A percentile compares a stretch with the other conserved stretches of the same genome.
Evolutionary conservation across 1,140 invertebrate genomes (phyloP).

Genomic region (Orius insidiosus): DNA sequence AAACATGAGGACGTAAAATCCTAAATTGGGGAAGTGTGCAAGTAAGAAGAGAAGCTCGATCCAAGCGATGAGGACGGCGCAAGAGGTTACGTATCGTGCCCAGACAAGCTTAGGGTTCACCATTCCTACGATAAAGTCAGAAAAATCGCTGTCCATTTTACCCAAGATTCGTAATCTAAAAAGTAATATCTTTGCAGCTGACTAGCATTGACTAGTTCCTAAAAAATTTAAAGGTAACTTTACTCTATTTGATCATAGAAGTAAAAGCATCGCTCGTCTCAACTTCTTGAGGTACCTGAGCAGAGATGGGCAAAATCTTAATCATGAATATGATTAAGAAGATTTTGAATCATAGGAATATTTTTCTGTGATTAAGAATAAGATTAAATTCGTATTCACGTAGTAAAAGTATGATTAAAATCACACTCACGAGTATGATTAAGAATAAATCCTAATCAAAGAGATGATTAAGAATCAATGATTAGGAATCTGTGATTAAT

Average conservation of each 20-base stretch:
- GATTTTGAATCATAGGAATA: too few relatives aligned
- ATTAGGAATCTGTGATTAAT: too few relatives aligned
- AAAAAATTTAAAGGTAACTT: constrained; percentile 2
- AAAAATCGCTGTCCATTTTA: constrained; percentile 19
- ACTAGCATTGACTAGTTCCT: constrained; percentile 19
- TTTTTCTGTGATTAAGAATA: too few relatives aligned
- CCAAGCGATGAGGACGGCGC: constrained; percentile 32
- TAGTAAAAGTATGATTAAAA: too few relatives aligned
- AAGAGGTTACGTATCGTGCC: constrained; percentile 31
- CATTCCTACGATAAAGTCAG: constrained; percentile 10
- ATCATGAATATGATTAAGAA: too few relatives aligned
- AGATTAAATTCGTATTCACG: too few relatives aligned
- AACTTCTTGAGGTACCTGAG: neutral
- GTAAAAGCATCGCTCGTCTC: too few relatives aligned
- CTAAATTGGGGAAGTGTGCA: constrained; percentile 30
- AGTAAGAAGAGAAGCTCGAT: constrained; percentile 33
- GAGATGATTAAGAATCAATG: too few relatives aligned
- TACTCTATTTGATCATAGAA: neutral
- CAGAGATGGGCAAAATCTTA: too few relatives aligned
- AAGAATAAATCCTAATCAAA: too few relatives aligned
- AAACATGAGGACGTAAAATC: constrained; percentile 35
- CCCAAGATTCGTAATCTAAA: constrained; percentile 19
- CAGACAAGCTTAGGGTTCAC: constrained; percentile 21
- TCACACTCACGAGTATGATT: too few relatives aligned
- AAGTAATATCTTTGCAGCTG: constrained; percentile 18